Percentiles rank a stretch among this genome's conserved stretches.
phyloP scores from a whole-genome alignment of 2,888 invertebrate genomes.

The Dendrolimus houi region DNA sequence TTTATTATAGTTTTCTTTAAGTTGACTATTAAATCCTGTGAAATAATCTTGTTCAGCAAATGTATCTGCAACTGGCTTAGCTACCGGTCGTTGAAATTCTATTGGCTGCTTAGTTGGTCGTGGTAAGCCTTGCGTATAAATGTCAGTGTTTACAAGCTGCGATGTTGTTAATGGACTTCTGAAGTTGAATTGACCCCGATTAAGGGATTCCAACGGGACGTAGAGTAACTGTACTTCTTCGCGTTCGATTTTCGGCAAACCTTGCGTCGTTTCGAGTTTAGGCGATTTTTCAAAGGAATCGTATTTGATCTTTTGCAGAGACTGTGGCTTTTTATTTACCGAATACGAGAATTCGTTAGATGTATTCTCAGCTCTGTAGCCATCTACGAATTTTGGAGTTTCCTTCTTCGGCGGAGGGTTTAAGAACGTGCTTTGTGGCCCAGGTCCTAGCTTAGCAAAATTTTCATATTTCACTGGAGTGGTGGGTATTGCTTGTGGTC shows the following conservation, averaged over 20 bases:
- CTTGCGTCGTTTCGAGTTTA: constrained; percentile 29
- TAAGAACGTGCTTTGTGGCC: constrained; percentile 11
- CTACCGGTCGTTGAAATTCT: constrained; percentile 39
- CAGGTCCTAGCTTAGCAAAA: constrained; percentile 34
- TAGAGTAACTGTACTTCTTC: constrained; percentile 88
- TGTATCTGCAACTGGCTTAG: constrained; percentile 32
- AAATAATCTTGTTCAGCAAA: constrained; percentile 41
- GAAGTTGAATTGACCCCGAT: constrained; percentile 63
- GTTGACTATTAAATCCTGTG: constrained; percentile 46
- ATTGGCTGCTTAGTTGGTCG: constrained; percentile 36
- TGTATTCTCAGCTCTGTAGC: constrained; percentile 54
- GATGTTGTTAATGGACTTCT: constrained; percentile 38
- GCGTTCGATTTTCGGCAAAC: constrained; percentile 52
- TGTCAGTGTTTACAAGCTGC: constrained; percentile 42
- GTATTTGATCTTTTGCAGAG: constrained; percentile 57
- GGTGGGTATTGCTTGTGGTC: constrained; percentile 26
- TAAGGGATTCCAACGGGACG: constrained; percentile 86
- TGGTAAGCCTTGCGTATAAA: constrained; percentile 39
- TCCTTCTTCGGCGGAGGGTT: background rate
- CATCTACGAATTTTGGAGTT: constrained; percentile 52
- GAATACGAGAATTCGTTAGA: constrained; percentile 28
- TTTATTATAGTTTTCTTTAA: constrained; percentile 18
- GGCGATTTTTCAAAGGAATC: constrained; percentile 42
- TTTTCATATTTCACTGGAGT: constrained; percentile 47
- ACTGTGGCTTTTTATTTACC: constrained; percentile 45